Base-by-base conservation (phyloP, 2,797 vertebrate species). In the Cirrhinus mrigala region DNA sequence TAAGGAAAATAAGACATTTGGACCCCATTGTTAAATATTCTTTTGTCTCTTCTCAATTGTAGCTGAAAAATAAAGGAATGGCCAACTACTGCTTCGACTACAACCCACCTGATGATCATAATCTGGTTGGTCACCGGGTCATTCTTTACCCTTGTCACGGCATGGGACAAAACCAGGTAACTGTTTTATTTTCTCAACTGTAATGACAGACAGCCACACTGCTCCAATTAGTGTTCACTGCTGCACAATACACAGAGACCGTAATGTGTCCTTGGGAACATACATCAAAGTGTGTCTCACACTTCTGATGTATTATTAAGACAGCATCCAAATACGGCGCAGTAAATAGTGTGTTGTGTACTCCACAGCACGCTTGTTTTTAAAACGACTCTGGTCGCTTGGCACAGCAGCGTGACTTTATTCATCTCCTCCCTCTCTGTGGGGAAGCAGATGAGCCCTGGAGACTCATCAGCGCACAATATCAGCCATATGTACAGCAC, bases 161-260 rank as follows among this genome's bases (percentile, higher is more conserved):
- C 82, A 96, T 98, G 97, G 98, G 98, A 54, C 97, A 98, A 93
- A 99, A 99, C 93, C 98, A 99, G 97, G 98, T 99, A 71, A 46
- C 52, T 77, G 1, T 46, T 46, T 37, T 20, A 12, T 27, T 71
- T 16, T 46, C 24, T 71, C 15, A 40, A 40, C 37, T 18, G 1
- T 52, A 71, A 79, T 2, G 14, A 54, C 64, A 14, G 46, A 50
- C 29, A 48, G n/a, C 40, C 14, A 3, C 5, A 2, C 50, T 48
- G 16, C 66, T 78, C 20, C 20, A 50, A 64, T 75, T 40, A 76
- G n/a, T 10, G 15, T 24, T 33, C 44, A n/a, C 9, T 18, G 6
- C 4, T 6, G 1, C 24, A 54, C 52, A 73, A 60, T 60, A 48
- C 37, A 29, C 52, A 62, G 52, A 46, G 48, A 24, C 33, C 58